Conservation (phyloP, 2,797 vertebrate species). For the Sebastes steindachneri region DNA sequence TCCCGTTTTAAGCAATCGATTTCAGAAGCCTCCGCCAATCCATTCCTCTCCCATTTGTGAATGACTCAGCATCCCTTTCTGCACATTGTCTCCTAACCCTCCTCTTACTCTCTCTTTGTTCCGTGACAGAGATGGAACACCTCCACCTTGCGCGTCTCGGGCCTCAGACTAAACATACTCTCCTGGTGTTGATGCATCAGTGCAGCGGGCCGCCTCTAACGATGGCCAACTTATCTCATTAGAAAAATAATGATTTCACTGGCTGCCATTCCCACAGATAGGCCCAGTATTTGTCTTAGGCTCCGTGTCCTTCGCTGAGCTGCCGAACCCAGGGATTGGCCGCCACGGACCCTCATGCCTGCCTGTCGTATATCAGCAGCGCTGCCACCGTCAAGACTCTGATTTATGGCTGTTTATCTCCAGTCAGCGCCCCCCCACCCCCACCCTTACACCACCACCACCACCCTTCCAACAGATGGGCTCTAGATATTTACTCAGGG, state of each 20-base stretch:
- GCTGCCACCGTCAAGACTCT: slow-evolving; percentile 69
- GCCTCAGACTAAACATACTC: slow-evolving; percentile 83
- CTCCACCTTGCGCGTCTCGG: slow-evolving; percentile 68
- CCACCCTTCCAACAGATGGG: slow-evolving; percentile 81
- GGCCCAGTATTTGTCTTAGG: slow-evolving; percentile 75
- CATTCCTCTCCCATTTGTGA: not conserved
- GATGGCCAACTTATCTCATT: slow-evolving; percentile 79
- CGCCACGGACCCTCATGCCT: slow-evolving; percentile 56
- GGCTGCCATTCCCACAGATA: slow-evolving; percentile 81
- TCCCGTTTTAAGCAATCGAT: not conserved
- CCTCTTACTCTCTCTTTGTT: slow-evolving; percentile 29
- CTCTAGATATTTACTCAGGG: slow-evolving; percentile 81
- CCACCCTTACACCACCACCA: not conserved
- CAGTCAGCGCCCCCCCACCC: slow-evolving; percentile 42
- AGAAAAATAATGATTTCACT: slow-evolving; percentile 83
- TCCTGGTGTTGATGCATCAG: slow-evolving; percentile 66
- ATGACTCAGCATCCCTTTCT: slow-evolving; percentile 11
- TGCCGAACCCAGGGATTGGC: slow-evolving; percentile 38
- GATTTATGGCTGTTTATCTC: slow-evolving; percentile 86
- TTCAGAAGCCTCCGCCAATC: not conserved
- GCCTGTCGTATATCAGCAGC: slow-evolving; percentile 83
- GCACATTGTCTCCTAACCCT: not conserved
- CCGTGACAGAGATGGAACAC: slow-evolving; percentile 75
- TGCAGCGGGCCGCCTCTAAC: slow-evolving; percentile 59
- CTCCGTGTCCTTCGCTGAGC: slow-evolving; percentile 42